A percentile compares a stretch with the other conserved stretches of the same genome.
phyloP scores from a whole-genome alignment of 2,113 vertebrate species.

The Alligator mississippiensis region DNA sequence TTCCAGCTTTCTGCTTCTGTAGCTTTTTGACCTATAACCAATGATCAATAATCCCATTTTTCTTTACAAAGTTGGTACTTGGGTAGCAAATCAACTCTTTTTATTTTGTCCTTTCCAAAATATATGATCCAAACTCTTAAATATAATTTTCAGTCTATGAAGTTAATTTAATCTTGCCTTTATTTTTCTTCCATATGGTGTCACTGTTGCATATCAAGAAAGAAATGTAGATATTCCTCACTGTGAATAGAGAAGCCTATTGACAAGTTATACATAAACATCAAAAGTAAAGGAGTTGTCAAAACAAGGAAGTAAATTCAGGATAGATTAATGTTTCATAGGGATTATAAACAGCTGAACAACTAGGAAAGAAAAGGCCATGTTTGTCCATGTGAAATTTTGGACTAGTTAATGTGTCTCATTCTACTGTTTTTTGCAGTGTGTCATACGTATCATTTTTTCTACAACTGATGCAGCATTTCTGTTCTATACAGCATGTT shows the following conservation, averaged over 20 bases:
- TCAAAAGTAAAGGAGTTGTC: background rate
- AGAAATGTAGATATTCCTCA: background rate
- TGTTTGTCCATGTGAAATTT: background rate
- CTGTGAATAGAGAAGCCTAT: background rate
- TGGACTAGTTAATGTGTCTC: background rate
- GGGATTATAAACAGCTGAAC: background rate
- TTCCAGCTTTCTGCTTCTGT: background rate
- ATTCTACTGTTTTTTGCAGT: background rate
- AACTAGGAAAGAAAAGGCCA: background rate
- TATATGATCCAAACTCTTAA: background rate
- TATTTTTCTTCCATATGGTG: background rate
- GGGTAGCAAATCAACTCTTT: background rate
- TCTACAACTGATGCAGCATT: background rate
- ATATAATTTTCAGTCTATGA: background rate
- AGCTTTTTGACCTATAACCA: background rate
- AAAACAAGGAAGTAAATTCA: background rate
- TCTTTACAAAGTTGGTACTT: background rate
- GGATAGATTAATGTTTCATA: background rate
- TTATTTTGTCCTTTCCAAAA: too few species aligned
- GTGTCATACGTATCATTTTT: background rate
- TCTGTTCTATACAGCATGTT: background rate
- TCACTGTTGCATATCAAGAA: constrained; percentile 3
- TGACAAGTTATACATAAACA: background rate
- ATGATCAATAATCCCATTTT: background rate
- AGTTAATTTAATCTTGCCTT: background rate